Evolutionary conservation across 2,113 vertebrate genomes (phyloP).

Genomic region (Saccopteryx bilineata): DNA sequence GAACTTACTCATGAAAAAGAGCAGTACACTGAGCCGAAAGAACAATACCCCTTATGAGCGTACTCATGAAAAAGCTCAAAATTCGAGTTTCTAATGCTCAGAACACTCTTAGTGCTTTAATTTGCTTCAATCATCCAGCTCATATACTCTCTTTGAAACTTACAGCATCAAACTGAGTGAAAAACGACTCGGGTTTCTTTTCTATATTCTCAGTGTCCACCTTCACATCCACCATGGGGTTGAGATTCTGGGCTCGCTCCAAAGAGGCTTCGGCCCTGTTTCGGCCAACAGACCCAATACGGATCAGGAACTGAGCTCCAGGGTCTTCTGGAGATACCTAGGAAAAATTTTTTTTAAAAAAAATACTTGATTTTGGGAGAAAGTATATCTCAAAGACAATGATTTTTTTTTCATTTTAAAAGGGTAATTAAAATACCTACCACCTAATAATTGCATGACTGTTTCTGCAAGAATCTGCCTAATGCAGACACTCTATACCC

Average conservation of each 20-base stretch:
- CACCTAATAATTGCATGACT: not conserved
- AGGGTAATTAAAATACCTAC: not conserved
- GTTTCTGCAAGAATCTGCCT: not conserved
- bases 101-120: not conserved
- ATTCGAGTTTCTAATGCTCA: not conserved
- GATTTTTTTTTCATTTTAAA: not conserved
- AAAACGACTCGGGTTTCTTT: conserved; percentile 93
- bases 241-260: conserved; percentile 96
- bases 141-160: conserved; percentile 72
- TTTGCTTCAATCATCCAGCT: not conserved
- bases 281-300: conserved; percentile 88
- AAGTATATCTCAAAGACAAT: conserved; percentile 18
- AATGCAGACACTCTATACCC: not conserved
- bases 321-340: conserved; percentile 93
- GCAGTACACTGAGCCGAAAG: not conserved
- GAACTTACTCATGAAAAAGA: not conserved
- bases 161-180: conserved; percentile 94
- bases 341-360: not conserved
- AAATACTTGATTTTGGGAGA: conserved; percentile 29
- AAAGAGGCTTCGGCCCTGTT: conserved; percentile 94
- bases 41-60: not conserved
- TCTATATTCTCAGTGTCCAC: conserved; percentile 90
- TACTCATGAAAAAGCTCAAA: not conserved
- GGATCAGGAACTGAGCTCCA: conserved; percentile 95
- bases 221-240: conserved; percentile 97